Percentiles rank a stretch among this genome's conserved stretches.
These are phyloP conservation scores for Bolinopsis microptera DNA, from an alignment of 37 sponge, comb jelly and placozoan genomes.

Conservation along the genomic window DNA sequence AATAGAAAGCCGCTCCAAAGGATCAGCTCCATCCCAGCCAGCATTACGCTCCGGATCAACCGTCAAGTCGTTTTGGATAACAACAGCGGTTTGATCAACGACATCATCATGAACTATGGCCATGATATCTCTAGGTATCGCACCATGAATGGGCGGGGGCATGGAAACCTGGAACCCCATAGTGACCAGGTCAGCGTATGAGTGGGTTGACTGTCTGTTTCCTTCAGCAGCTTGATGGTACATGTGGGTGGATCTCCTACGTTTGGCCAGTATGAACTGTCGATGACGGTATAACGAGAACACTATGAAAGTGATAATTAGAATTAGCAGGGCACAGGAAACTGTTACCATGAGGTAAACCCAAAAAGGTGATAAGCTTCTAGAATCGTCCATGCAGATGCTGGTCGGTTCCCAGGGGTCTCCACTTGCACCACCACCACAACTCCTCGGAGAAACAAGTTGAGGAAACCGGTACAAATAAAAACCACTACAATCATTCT, in stretches of 20 bases:
- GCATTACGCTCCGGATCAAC: background rate
- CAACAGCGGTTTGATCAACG: background rate
- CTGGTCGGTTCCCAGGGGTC: background rate
- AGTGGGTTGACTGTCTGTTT: conserved; percentile 8
- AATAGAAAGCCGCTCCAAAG: background rate
- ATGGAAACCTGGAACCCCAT: background rate
- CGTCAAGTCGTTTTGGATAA: background rate
- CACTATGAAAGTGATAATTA: background rate
- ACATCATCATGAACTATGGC: background rate
- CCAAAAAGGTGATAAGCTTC: background rate
- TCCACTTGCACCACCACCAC: background rate
- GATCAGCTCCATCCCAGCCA: background rate
- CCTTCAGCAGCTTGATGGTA: background rate
- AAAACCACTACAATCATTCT: background rate
- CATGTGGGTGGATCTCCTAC: background rate
- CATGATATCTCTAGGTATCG: background rate
- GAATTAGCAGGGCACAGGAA: background rate
- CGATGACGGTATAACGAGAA: background rate
- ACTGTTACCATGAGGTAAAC: background rate
- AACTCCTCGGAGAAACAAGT: background rate
- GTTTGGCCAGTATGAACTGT: background rate
- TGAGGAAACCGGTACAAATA: conserved; percentile 5
- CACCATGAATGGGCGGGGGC: background rate
- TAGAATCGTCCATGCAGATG: background rate
- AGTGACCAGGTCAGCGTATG: background rate